Evolutionary conservation across 2,888 invertebrate species (phyloP).

Genomic region (Teleiodes luculella): DNA sequence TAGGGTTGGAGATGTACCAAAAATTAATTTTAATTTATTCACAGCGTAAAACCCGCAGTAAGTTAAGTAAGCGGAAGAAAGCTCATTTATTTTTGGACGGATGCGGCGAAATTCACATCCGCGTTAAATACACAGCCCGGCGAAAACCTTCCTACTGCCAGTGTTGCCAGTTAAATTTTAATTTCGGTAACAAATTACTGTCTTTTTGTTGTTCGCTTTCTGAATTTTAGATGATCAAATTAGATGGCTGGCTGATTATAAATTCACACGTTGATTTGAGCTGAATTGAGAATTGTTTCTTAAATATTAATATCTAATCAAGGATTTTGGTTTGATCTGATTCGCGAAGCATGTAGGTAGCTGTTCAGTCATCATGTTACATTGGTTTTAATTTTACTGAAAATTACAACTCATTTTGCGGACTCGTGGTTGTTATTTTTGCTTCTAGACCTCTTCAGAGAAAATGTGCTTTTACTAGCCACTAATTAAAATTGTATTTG

Average conservation of each 20-base stretch:
- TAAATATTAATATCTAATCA: conserved; percentile 51
- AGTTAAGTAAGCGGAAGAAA: conserved; percentile 78
- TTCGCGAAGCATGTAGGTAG: background rate
- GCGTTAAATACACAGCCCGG: conserved; percentile 73
- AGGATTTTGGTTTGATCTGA: conserved; percentile 28
- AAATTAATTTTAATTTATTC: conserved; percentile 75
- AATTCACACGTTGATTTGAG: conserved; percentile 53
- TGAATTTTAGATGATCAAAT: conserved; percentile 65
- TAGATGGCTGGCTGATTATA: conserved; percentile 51
- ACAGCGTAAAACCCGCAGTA: conserved; percentile 61
- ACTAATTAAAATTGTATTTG: no score
- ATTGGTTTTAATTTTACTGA: background rate
- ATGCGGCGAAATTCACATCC: conserved; percentile 75
- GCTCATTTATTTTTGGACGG: conserved; percentile 77
- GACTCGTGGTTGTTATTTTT: no score
- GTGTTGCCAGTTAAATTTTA: conserved; percentile 73
- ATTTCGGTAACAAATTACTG: conserved; percentile 69
- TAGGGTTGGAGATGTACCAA: conserved; percentile 62
- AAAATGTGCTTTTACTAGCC: no score
- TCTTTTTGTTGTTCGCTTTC: conserved; percentile 72
- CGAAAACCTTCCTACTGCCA: conserved; percentile 61
- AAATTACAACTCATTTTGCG: background rate
- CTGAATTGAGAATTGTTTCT: conserved; percentile 49
- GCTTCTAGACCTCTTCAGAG: no score
- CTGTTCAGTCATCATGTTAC: background rate